Evolutionary conservation across 1,140 invertebrate species (phyloP), one percentile per base, ranked within the genome.

Genomic region (Apolygus lucorum): DNA sequence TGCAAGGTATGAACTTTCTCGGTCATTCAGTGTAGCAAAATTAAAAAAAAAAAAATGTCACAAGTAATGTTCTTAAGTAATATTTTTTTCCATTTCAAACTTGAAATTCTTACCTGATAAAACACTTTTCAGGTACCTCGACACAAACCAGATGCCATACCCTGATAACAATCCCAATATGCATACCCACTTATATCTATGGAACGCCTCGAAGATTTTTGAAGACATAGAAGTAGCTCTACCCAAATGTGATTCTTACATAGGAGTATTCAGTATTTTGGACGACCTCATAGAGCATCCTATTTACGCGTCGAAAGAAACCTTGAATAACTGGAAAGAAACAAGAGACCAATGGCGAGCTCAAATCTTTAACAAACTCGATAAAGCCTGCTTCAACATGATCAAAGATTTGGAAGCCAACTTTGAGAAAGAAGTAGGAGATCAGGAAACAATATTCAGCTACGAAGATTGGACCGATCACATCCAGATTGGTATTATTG

Each of bases 381-480:
- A 59, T 21, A 59, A 59, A 59, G 54, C 54, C 4, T 17, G 13
- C 4, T 59, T 59, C 54, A 59, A 59, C 54, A 59, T 59, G 54
- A 59, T 59, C 54, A 24, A 4, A 4, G 22, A 59, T 24, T 24
- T 59, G 13, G 22, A 11, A 22, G 11, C 54, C 54, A 24, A 24
- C 22, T 59, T 59, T 21, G 8, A 49, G 34, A 49, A 8, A 17
- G 22, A 13, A 59, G 54, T 17, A 59, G 22, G 22, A 17, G 54
- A 59, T 11, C 54, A 24, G 4, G 11, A 11, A 14, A 4, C 4
- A 8, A 24, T 59, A 13, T 4, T 17, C 11, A 59, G 22, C 8
- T 24, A 14, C 22, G 54, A 59, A 59, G 54, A 59, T 13, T 4
- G 13, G 22, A 59, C 11, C 54, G 22, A 59, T 11, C 11, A 59